These are phyloP conservation scores for Urosaurus nigricauda DNA, from an alignment of 2,797 vertebrate species.

Conservation along the genomic window DNA sequence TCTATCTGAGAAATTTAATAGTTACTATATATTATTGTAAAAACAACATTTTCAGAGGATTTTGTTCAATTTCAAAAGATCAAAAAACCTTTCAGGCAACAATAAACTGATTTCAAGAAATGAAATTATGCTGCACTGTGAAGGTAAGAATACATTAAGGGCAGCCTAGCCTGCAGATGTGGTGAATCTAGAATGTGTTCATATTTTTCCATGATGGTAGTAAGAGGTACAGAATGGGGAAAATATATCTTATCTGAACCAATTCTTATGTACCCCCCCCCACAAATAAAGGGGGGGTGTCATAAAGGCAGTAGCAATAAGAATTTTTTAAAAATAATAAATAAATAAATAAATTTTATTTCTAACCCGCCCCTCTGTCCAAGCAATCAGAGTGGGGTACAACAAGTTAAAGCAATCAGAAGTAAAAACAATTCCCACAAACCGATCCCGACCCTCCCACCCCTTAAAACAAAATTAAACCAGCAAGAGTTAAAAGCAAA, in stretches of 20 bases:
- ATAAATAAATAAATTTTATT: too few species aligned
- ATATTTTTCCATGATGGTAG: not conserved
- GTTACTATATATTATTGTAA: not conserved
- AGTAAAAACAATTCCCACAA: too few species aligned
- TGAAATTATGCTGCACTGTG: not conserved
- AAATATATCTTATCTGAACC: not conserved
- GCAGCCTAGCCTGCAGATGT: not conserved
- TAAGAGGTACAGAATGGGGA: not conserved
- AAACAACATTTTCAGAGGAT: slow-evolving; percentile 7
- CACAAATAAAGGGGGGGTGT: not conserved
- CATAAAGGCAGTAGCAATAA: not conserved
- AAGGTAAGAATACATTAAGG: not conserved
- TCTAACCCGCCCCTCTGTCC: too few species aligned
- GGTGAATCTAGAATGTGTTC: not conserved
- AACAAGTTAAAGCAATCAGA: too few species aligned
- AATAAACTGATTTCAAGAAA: not conserved
- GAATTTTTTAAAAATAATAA: too few species aligned
- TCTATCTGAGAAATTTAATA: not conserved
- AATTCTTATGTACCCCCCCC: not conserved
- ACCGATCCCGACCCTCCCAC: too few species aligned
- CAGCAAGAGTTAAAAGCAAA: too few species aligned
- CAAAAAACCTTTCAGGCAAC: not conserved
- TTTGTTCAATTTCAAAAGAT: not conserved
- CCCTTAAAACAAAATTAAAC: too few species aligned
- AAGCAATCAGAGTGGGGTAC: too few species aligned